Evolutionary conservation across 1,140 invertebrate species (phyloP).

Genomic region (Leptinotarsa lineolata): DNA sequence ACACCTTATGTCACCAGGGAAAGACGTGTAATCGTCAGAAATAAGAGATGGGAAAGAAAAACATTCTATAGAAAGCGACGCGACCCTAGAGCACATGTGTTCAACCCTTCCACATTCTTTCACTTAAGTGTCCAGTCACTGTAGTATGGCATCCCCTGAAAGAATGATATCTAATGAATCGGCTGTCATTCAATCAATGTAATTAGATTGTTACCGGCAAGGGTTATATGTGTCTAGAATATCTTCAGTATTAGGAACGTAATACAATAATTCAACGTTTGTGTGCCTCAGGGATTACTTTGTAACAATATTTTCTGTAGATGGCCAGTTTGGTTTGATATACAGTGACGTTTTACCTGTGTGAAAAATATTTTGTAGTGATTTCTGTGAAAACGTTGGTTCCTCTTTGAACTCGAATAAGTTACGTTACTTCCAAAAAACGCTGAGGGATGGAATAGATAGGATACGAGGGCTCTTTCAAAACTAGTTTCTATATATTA

Average conservation of each 20-base stretch:
- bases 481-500: too few species aligned
- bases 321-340: too few species aligned
- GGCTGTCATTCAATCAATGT: constrained; percentile 58
- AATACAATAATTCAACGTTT: constrained; percentile 54
- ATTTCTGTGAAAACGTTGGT: too few species aligned
- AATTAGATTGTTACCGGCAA: constrained; percentile 56
- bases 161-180: constrained; percentile 57
- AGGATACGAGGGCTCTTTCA: too few species aligned
- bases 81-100: constrained; percentile 35
- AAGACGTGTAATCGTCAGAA: background rate
- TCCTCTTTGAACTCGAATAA: too few species aligned
- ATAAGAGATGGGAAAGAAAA: constrained; percentile 13
- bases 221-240: constrained; percentile 54
- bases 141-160: constrained; percentile 36
- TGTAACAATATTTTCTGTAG: too few species aligned
- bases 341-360: too few species aligned
- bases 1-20: too few species aligned
- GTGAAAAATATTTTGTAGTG: too few species aligned
- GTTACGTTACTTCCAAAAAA: too few species aligned
- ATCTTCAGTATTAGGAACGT: constrained; percentile 50
- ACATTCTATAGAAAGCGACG: constrained; percentile 22
- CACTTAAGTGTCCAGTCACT: constrained; percentile 30
- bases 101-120: constrained; percentile 45
- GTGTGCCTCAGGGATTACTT: constrained; percentile 38
- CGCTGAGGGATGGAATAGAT: too few species aligned